Evolutionary conservation across 2,888 invertebrate species (phyloP), one percentile per base, ranked within the genome.

Genomic region (Girardia tigrina): DNA sequence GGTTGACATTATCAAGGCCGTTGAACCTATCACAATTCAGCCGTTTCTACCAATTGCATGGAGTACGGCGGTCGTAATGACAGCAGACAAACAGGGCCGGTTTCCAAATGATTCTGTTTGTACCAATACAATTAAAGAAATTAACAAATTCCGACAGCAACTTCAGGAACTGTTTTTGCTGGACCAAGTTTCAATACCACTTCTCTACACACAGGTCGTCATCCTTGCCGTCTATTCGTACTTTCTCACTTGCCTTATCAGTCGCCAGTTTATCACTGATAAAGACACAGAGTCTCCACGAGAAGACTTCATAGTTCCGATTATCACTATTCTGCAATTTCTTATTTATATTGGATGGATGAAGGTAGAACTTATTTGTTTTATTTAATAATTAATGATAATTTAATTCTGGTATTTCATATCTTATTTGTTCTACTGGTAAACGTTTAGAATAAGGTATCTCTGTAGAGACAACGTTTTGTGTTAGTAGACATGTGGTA

Each of bases 171-270:
- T 71, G 20, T 28, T 71, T 28, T n/a, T 71, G 6, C 27, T 71
- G 2, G 71, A 71, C 20, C 27, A 27, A 27, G 71, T 71, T 71
- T 71, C 26, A 6, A n/a, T 71, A 23, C 71, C 71, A n/a, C 71
- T 71, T n/a, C 26, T 71, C 26, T 71, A 71, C n/a, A 71, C 71
- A 6, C 71, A 71, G 20, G 71, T 71, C n/a, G 71, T 71, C 6
- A 71, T 28, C 16, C n/a, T 71, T 14, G 71, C 71, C 2, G 71
- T 71, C n/a, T 71, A 71, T 71, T 28, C 71, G 27, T 71, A 71
- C 26, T 27, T 28, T 71, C 71, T 71, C 27, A 27, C 16, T n/a
- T 71, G 71, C 20, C 14, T 71, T 2, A 28, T 71, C n/a, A 28
- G 71, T 71, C 27, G 71, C 6, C 71, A 71, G 20, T 71, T 28